Conservation (phyloP, 2,113 vertebrate species). For the Engystomops pustulosus region DNA sequence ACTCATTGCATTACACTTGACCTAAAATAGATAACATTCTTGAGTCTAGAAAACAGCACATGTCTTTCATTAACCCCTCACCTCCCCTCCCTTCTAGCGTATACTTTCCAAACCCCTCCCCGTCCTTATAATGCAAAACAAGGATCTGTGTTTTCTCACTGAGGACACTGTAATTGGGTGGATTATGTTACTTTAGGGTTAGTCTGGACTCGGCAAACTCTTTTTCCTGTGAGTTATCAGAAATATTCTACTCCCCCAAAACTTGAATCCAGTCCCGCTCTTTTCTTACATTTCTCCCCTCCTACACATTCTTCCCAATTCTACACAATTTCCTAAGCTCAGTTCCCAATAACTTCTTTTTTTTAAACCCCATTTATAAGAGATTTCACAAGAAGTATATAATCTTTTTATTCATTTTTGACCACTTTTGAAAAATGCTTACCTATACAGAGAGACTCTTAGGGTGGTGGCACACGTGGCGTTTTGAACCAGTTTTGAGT, state of each 20-base stretch:
- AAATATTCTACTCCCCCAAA: slow-evolving; percentile 20
- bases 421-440: too few species aligned
- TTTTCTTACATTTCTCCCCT: not conserved
- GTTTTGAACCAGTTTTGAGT: too few species aligned
- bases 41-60: slow-evolving; percentile 44
- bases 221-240: slow-evolving; percentile 10
- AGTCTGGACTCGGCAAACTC: slow-evolving; percentile 15
- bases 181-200: slow-evolving; percentile 26
- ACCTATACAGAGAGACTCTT: too few species aligned
- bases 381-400: too few species aligned
- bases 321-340: too few species aligned
- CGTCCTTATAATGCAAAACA: slow-evolving; percentile 8
- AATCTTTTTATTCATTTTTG: too few species aligned
- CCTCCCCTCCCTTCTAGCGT: not conserved
- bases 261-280: not conserved
- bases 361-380: not conserved
- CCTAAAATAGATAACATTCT: slow-evolving; percentile 35
- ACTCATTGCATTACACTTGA: slow-evolving; percentile 13
- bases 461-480: too few species aligned
- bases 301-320: not conserved
- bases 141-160: slow-evolving; percentile 41
- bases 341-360: not conserved
- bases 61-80: slow-evolving; percentile 54
- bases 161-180: slow-evolving; percentile 23
- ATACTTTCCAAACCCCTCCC: slow-evolving; percentile 16